Evolutionary conservation across 2,797 vertebrate genomes (phyloP).

Genomic region (Eospalax fontanierii): DNA sequence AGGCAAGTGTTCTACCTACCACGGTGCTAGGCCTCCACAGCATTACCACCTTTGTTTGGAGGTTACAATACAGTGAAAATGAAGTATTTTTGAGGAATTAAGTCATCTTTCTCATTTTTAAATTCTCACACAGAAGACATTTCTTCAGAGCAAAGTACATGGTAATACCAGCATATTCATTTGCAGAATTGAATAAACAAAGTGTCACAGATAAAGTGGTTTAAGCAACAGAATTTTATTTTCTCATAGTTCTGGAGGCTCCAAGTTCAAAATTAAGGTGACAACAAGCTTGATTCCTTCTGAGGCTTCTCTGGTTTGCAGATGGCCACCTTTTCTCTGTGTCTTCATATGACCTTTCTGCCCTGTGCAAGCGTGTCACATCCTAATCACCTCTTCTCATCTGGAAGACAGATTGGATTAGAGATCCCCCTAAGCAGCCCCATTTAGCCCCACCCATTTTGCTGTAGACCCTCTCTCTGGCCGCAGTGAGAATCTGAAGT

Average conservation of each 20-base stretch:
- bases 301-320: too few relatives aligned
- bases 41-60: neutral
- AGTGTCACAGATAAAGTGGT: neutral
- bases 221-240: neutral
- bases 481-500: neutral
- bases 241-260: too few relatives aligned
- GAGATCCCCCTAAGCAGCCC: neutral
- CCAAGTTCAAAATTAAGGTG: too few relatives aligned
- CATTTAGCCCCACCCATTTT: neutral
- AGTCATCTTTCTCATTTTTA: neutral
- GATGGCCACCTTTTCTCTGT: neutral
- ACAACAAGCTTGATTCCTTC: too few relatives aligned
- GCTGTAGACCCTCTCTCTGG: neutral
- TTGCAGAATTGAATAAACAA: neutral
- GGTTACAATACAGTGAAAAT: neutral
- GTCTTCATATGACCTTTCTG: neutral
- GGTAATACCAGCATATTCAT: neutral
- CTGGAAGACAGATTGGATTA: neutral
- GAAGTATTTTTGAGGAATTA: neutral
- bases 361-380: neutral
- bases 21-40: too few relatives aligned
- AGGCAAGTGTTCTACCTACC: too few relatives aligned
- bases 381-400: neutral
- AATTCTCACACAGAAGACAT: neutral
- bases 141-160: neutral